Conservation (phyloP, 2,888 invertebrate genomes). For the Polymixis lichenea region DNA sequence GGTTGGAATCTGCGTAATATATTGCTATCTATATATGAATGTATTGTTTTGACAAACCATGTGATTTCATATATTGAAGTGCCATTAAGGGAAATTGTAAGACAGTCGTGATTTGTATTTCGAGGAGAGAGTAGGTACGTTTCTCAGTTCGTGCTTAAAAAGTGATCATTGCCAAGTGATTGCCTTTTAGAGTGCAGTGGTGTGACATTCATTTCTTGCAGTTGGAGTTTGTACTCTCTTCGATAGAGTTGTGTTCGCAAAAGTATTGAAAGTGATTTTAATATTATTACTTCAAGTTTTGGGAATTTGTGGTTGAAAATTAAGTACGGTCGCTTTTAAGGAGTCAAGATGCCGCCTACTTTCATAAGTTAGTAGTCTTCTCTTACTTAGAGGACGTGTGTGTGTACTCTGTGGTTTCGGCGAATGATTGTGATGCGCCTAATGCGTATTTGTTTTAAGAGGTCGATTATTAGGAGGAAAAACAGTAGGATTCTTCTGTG, state of each 20-base stretch:
- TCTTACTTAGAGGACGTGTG: not conserved
- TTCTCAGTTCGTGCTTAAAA: not conserved
- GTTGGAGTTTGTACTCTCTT: constrained; percentile 6
- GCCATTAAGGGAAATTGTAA: not conserved
- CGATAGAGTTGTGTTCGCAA: not conserved
- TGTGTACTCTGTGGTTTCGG: not conserved
- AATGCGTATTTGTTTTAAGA: not conserved
- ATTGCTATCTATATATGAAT: constrained; percentile 12
- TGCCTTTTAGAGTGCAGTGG: constrained; percentile 7
- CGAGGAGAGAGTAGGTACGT: not conserved
- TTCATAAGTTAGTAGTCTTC: constrained; percentile 43
- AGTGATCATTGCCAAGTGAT: constrained; percentile 34
- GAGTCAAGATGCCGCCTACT: constrained; percentile 35
- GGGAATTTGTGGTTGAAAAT: not conserved
- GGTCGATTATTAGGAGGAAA: too few relatives aligned
- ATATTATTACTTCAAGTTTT: not conserved
- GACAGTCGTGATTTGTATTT: constrained; percentile 30
- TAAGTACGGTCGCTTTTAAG: not conserved
- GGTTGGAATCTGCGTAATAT: constrained; percentile 26
- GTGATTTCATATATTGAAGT: constrained; percentile 33
- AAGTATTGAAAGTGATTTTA: not conserved
- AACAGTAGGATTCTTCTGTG: too few relatives aligned
- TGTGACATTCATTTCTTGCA: not conserved
- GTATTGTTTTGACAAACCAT: constrained; percentile 40
- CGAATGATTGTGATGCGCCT: not conserved